Evolutionary conservation across 2,888 invertebrate species (phyloP), one percentile per base, ranked within the genome.

Genomic region (Chrysotoxum bicinctum): DNA sequence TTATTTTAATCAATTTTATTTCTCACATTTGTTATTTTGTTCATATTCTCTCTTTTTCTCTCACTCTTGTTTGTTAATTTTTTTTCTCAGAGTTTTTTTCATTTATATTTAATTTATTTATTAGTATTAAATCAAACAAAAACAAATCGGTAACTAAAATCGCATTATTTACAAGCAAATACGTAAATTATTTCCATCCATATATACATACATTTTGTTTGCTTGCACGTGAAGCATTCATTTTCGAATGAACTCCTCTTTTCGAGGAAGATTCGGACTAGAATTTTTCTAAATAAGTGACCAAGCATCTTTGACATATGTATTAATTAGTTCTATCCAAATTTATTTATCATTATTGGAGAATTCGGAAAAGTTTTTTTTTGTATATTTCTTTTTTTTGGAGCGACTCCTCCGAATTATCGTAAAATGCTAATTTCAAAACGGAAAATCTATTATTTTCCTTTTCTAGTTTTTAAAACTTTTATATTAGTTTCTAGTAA

Each of bases 101-200:
- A 81, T 85, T 85, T 85, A 81, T 85, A 85, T 81, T 81, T 85
- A 85, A 81, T 85, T 85, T 85, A 85, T 85, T 85, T 85, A 85
- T 85, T 85, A 85, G 85, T 85, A 85, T 85, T 81, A 85, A 85
- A 81, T 81, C 77, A 84, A 85, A 85, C 85, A 85, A 85, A 85
- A 85, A 77, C 81, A 85, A 85, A 81, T 85, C 81, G 85, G 80
- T 85, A 76, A 85, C 66, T 66, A 75, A 79, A 79, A 85, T 85
- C 76, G 80, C 80, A 85, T 81, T 85, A 85, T 80, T 81, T 80
- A 76, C 79, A 80, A 80, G 23, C 14, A 76, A 80, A 85, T 76
- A 81, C 80, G 80, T 80, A 85, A 81, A 76, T 80, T 80, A 74
- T 78, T 62, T 78, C 83, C 83, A 83, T 83, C 73, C 82, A 83